These are phyloP conservation scores for Cephus nigrinus DNA, from an alignment of 2,888 invertebrate genomes.

Conservation along the genomic window DNA sequence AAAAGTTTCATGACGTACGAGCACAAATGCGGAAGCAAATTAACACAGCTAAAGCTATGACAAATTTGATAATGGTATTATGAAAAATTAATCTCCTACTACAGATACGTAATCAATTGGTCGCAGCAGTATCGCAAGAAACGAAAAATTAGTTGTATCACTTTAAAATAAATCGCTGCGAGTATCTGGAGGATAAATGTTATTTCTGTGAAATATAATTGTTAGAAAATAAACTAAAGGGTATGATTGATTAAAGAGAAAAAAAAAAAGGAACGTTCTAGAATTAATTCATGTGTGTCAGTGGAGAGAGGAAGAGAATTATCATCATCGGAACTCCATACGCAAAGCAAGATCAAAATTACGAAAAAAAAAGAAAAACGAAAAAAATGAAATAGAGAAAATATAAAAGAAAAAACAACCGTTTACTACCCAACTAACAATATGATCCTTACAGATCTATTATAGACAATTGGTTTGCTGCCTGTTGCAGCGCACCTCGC, in stretches of 20 bases:
- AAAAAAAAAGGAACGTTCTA: neutral
- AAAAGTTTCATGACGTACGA: neutral
- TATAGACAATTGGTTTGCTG: constrained; percentile 9
- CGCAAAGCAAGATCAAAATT: neutral
- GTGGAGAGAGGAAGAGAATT: neutral
- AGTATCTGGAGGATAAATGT: neutral
- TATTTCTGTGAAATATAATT: neutral
- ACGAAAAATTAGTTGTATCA: neutral
- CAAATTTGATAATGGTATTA: neutral
- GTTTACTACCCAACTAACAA: constrained; percentile 13
- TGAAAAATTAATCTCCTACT: neutral
- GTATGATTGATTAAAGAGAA: neutral
- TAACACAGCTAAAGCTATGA: neutral
- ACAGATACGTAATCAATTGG: neutral
- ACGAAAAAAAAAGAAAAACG: neutral
- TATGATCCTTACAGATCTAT: constrained; percentile 13
- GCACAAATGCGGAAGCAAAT: neutral
- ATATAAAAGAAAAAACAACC: constrained; percentile 14
- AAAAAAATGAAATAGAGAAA: constrained; percentile 9
- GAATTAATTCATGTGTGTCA: neutral
- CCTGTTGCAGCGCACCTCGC: constrained; percentile 9
- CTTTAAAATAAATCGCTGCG: neutral
- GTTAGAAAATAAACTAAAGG: neutral
- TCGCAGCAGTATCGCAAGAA: neutral
- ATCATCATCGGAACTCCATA: neutral